phyloP scores from a whole-genome alignment of 2,888 invertebrate species.

The Gisinianus flammeolus region DNA sequence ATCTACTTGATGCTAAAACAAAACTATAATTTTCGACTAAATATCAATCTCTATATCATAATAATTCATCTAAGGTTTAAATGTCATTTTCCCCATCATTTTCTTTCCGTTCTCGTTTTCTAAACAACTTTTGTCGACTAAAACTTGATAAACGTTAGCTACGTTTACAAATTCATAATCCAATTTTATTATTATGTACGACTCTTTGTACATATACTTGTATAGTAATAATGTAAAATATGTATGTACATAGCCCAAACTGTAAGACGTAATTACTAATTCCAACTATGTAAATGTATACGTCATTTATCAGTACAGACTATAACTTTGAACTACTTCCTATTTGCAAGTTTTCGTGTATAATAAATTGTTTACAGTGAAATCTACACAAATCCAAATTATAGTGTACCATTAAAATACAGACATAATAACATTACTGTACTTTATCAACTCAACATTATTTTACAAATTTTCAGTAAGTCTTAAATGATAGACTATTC shows the following conservation, averaged over 20 bases:
- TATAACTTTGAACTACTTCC: not conserved
- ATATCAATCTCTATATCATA: not conserved
- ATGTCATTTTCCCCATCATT: not conserved
- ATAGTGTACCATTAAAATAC: not conserved
- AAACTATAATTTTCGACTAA: slow-evolving; percentile 8
- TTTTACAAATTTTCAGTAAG: not conserved
- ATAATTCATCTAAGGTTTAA: not conserved
- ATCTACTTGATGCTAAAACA: too few species aligned
- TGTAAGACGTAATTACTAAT: too few species aligned
- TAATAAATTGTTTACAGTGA: slow-evolving; percentile 36
- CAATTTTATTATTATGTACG: not conserved
- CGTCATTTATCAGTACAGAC: too few species aligned
- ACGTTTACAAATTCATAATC: not conserved
- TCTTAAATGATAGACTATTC: too few species aligned
- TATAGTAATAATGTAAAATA: not conserved
- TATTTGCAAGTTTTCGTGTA: slow-evolving; percentile 16
- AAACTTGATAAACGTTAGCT: too few species aligned
- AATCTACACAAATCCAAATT: slow-evolving; percentile 38
- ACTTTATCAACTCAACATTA: not conserved
- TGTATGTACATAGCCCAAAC: not conserved
- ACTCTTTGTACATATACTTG: not conserved
- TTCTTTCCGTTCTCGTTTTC: not conserved
- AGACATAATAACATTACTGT: not conserved
- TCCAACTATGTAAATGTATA: too few species aligned
- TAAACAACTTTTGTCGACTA: too few species aligned